Evolutionary conservation across 2,888 invertebrate species (phyloP), one percentile per base, ranked within the genome.

Genomic region (Andrena minutula): DNA sequence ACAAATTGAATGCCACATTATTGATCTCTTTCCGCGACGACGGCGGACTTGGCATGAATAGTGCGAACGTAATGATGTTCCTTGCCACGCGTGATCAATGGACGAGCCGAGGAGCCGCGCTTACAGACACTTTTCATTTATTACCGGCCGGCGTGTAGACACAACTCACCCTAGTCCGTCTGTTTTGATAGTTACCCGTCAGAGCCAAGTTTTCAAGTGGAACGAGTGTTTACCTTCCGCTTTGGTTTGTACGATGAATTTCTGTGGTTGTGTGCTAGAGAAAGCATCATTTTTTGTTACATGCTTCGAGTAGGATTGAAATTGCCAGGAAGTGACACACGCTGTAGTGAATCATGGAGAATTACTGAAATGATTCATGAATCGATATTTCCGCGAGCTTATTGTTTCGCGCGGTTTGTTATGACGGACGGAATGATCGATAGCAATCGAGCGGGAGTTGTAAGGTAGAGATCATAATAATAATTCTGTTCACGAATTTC

Each of bases 1-100:
- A 87, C 80, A 87, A 86, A 82, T 75, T 72, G 75, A 82, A 84
- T 73, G 74, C 49, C 71, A 56, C 71, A 23, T 79, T 86, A 86
- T 86, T 80, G 85, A 86, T 86, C 83, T 12, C 28, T 51, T 35
- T 63, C 60, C 64, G 64, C 63, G 73, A 53, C 73, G 71, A 60
- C 73, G 74, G 53, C 30, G 32, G 64, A 79, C 79, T 80, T 76
- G 73, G 20, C 66, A 20, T 23, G 76, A 75, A 82, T 72, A 79
- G 60, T 41, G 72, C 60, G 41, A 64, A 69, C 26, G 69, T 56
- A 75, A 79, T 66, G 26, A 53, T 26, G 41, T 75, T 82, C 79
- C 53, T 68, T 74, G 35, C 60, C 63, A 41, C 56, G 26, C 51
- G 49, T 73, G 73, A 78, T 82, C 82, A 53, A 75, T 26, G 26